Base-by-base conservation (phyloP, 2,113 vertebrate species). In the Lophotis ruficrista region DNA sequence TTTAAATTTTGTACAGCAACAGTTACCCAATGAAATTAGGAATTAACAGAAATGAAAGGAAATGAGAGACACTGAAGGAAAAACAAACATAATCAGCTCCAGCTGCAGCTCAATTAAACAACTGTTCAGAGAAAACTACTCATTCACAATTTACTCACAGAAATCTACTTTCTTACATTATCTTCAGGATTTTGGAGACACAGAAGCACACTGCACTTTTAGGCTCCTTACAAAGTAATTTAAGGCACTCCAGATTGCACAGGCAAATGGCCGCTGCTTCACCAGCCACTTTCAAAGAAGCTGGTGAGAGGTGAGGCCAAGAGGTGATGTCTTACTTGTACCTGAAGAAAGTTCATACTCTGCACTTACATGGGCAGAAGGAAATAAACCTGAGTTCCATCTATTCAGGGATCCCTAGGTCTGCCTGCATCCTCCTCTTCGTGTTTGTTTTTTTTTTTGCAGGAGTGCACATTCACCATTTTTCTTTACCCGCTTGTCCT, bases 31-130 rank as follows among this genome's bases (percentile, higher is more conserved):
- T 60, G 88, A 96, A 97, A 96, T 86, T 86, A 96, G 92, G 93
- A 96, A 97, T 94, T 93, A 96, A 93, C 12, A 0, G 96, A 96
- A 96, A 96, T 38, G 75, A 95, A 95, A 95, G 97, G 96, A 97
- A 97, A 96, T 93, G 96, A 97, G 94, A 91, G 70, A 90, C 33
- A 83, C 93, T 71, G 94, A 86, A 96, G 94, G 94, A 95, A 96
- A 95, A 96, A 92, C 91, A 95, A 95, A 95, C 95, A 96, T 91
- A 96, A 97, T 96, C 94, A 93, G 88, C 95, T 94, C 87, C 97
- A 97, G 97, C 97, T 97, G 97, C 94, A 95, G 95, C 85, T 96
- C 93, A 93, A 88, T 95, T 92, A 96, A 95, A 94, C 77, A 89
- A 91, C 93, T 0, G 47, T 62, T 96, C 80, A 25, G 86, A 91